Evolutionary conservation across 1,140 invertebrate genomes (phyloP).

Genomic region (Oryctes rhinoceros): DNA sequence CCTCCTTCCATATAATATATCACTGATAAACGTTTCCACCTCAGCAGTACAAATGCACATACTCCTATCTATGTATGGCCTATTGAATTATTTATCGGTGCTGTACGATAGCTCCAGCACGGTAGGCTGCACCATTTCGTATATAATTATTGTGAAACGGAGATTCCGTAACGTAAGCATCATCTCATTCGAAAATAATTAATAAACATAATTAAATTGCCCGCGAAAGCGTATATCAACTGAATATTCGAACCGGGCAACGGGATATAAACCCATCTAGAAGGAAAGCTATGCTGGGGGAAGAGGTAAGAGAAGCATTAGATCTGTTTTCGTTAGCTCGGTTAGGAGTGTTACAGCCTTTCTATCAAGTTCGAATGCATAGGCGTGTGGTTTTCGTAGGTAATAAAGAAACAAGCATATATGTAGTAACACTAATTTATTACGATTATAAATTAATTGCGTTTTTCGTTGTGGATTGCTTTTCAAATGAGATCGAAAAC

Average conservation of each 20-base stretch:
- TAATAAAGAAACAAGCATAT: neutral
- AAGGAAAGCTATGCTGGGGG: neutral
- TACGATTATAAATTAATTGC: neutral
- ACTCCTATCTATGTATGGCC: neutral
- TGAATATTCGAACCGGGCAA: neutral
- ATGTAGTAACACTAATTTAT: conserved; percentile 4
- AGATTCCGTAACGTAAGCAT: neutral
- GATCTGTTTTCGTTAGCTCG: conserved; percentile 6
- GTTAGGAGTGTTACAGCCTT: no score
- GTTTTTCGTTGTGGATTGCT: neutral
- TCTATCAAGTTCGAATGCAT: no score
- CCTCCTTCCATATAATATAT: no score
- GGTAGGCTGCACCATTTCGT: conserved; percentile 6
- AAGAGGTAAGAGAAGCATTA: neutral
- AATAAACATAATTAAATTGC: conserved; percentile 30
- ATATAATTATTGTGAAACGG: conserved; percentile 15
- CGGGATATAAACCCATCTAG: neutral
- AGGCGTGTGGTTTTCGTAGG: neutral
- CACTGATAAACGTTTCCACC: no score
- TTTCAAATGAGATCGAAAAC: neutral
- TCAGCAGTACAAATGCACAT: no score
- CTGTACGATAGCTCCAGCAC: neutral
- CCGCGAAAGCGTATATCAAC: neutral
- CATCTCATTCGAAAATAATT: neutral
- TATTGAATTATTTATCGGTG: conserved; percentile 4